Evolutionary conservation across 1,140 invertebrate genomes (phyloP).

Genomic region (Maconellicoccus hirsutus): DNA sequence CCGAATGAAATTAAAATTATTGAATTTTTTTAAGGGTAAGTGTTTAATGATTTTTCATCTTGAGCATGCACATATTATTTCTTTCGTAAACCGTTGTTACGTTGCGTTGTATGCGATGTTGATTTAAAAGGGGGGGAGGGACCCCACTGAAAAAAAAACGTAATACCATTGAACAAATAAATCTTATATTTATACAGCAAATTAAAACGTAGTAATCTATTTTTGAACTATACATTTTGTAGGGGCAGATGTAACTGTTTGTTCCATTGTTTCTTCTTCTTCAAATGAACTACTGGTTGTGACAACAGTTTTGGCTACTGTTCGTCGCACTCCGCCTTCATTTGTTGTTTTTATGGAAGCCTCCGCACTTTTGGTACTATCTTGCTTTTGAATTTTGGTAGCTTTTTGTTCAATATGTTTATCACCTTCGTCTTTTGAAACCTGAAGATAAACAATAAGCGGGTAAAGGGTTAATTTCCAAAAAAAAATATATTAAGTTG

Average conservation of each 20-base stretch:
- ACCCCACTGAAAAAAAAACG: too few species aligned
- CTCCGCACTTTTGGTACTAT: background rate
- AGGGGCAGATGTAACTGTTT: background rate
- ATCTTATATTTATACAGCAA: background rate
- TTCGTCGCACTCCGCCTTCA: constrained; percentile 12
- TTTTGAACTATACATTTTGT: constrained; percentile 14
- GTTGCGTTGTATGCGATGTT: too few species aligned
- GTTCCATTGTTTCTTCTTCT: constrained; percentile 15
- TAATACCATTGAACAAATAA: too few species aligned
- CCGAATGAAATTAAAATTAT: background rate
- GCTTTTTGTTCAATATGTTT: constrained; percentile 6
- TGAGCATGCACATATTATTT: too few species aligned
- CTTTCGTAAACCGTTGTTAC: too few species aligned
- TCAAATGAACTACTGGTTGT: constrained; percentile 6
- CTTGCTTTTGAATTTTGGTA: background rate
- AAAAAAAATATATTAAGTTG: background rate
- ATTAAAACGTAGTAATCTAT: background rate
- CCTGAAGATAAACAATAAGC: background rate
- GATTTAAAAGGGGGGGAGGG: too few species aligned
- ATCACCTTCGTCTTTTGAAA: constrained; percentile 2
- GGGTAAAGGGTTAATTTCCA: background rate
- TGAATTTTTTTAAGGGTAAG: too few species aligned
- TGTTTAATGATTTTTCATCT: too few species aligned
- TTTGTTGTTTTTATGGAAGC: constrained; percentile 9
- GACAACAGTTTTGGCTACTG: background rate